Conservation (phyloP, 2,888 invertebrate species). For the Polymixis flavicincta region DNA sequence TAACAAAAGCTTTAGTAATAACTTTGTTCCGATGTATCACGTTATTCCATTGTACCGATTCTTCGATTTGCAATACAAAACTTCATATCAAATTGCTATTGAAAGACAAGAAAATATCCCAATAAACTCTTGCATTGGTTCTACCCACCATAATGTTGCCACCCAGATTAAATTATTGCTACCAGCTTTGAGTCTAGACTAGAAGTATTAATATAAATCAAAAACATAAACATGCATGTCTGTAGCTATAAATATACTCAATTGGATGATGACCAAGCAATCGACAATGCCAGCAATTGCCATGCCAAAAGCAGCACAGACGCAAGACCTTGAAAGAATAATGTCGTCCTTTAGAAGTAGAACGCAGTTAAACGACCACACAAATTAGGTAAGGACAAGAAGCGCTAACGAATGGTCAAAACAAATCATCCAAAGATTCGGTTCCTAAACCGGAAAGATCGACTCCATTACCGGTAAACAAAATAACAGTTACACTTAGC, state of each 20-base stretch:
- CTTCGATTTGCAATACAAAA: no score
- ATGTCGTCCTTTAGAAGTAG: conserved; percentile 26
- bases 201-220: conserved; percentile 7
- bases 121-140: no score
- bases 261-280: conserved; percentile 39
- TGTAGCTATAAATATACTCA: conserved; percentile 16
- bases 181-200: not conserved
- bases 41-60: no score
- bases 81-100: no score
- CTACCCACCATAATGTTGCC: not conserved
- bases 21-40: not conserved
- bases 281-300: conserved; percentile 23
- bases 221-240: not conserved
- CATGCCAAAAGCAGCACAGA: conserved; percentile 2
- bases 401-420: conserved; percentile 81
- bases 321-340: conserved; percentile 24
- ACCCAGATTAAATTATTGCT: conserved; percentile 1
- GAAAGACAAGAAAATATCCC: no score
- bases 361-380: conserved; percentile 15
- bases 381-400: conserved; percentile 66
- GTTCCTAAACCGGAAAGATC: conserved; percentile 73
- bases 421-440: conserved; percentile 77
- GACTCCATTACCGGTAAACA: conserved; percentile 43
- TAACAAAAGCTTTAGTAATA: not conserved
- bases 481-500: conserved; percentile 20